Base-by-base conservation (phyloP, 37 sponge, comb jelly and placozoan species). In the Amphimedon queenslandica region DNA sequence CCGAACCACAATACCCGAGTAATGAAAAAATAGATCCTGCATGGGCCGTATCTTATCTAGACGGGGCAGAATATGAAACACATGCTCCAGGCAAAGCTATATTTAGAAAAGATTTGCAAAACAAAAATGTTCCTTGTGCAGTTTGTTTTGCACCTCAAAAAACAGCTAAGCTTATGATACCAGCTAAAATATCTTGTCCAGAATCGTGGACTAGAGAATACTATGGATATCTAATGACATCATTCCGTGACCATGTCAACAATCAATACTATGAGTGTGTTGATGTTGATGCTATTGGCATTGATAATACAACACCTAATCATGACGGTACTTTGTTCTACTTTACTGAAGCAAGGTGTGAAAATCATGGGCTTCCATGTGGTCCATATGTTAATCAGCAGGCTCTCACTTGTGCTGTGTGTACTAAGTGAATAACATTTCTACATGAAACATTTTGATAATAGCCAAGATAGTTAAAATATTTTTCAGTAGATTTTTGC, bases 331-430 rank as follows among this genome's bases (percentile, higher is more conserved):
- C 60, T 65, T 66, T 77, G 11, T 72, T 84, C 37, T 66, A 77
- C 27, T 66, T 77, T 64, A 57, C 53, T 65, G 84, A 84, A 64
- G 72, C 78, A 23, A 57, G 47, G 29, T 84, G 84, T 55, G 61
- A 70, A 70, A n/a, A n/a, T n/a, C n/a, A n/a, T n/a, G 78, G 72
- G 8, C 39, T 84, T 1, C 67, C 73, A 35, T 84, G 84, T 55
- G 78, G 78, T 27, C 84, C 78, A 42, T 84, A 84, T 37, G 68
- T 77, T 31, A 10, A 30, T 6, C 40, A 40, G 30, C 71, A 84
- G 58, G 84, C 77, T 36, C 78, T 84, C 4, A 75, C 72, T 33
- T 84, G 84, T 77, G 84, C 38, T 16, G 84, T 84, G 66, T 84
- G 84, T 40, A 76, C 78, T 41, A 76, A 66, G 76, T 76, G 53